Percentiles rank a stretch among this genome's conserved stretches.
phyloP scores from a whole-genome alignment of 2,888 invertebrate species.

The Clunio marinus region DNA sequence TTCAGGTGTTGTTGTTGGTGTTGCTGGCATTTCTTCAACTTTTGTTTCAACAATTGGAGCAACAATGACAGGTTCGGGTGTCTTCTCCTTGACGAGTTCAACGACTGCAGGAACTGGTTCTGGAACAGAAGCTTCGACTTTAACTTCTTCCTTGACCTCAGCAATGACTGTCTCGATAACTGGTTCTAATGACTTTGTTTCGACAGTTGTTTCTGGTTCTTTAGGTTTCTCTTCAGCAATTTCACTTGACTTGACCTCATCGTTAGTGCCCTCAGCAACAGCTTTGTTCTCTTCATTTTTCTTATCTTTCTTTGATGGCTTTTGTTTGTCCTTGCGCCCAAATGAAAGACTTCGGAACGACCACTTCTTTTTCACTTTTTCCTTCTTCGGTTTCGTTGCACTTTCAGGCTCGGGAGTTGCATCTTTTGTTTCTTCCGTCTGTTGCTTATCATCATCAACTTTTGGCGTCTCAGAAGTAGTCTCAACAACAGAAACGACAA shows the following conservation, averaged over 20 bases:
- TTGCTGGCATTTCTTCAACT: constrained; percentile 49
- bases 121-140: constrained; percentile 41
- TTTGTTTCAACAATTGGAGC: constrained; percentile 43
- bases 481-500: constrained; percentile 48
- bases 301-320: constrained; percentile 66
- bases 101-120: constrained; percentile 42
- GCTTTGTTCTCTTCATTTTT: constrained; percentile 53
- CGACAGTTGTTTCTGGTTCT: constrained; percentile 38
- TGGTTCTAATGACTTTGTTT: constrained; percentile 30
- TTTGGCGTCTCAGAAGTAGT: constrained; percentile 50
- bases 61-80: constrained; percentile 52
- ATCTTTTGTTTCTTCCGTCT: constrained; percentile 47
- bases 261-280: constrained; percentile 50
- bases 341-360: constrained; percentile 83
- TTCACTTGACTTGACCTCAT: constrained; percentile 59
- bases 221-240: constrained; percentile 63
- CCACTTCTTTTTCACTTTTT: constrained; percentile 82
- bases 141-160: constrained; percentile 41
- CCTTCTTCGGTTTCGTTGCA: constrained; percentile 63
- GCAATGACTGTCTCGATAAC: constrained; percentile 45
- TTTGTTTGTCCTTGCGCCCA: constrained; percentile 81
- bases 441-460: constrained; percentile 44
- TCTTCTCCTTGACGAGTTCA: constrained; percentile 45
- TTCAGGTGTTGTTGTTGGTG: background rate
- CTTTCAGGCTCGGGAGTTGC: constrained; percentile 51